Conservation (phyloP, 2,888 invertebrate species). For the Philereme transversata region DNA sequence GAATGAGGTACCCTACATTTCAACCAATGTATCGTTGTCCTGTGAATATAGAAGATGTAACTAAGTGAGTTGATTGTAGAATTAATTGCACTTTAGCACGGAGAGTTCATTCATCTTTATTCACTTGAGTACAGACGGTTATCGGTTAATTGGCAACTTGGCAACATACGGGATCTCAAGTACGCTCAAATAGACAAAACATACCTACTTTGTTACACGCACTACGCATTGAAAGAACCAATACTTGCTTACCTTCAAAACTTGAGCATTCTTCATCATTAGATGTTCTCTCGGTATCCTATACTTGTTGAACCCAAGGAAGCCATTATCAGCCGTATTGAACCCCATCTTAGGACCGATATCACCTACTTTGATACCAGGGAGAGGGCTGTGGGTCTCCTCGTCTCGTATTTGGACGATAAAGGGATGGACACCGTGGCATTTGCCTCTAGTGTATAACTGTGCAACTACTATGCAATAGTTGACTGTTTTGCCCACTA, state of each 20-base stretch:
- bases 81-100: too few species aligned
- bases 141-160: too few species aligned
- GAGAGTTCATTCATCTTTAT: too few species aligned
- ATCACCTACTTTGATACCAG: conserved; percentile 95
- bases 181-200: too few species aligned
- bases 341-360: conserved; percentile 96
- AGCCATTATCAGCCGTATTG: conserved; percentile 95
- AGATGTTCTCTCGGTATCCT: conserved; percentile 93
- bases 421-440: conserved; percentile 94
- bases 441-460: conserved; percentile 90
- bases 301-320: conserved; percentile 91
- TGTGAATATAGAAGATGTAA: too few species aligned
- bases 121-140: too few species aligned
- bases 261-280: conserved; percentile 96
- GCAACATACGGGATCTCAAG: too few species aligned
- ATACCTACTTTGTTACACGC: too few species aligned
- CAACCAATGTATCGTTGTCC: too few species aligned
- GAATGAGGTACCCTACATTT: too few species aligned
- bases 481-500: conserved; percentile 96
- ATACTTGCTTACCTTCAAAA: conserved; percentile 65
- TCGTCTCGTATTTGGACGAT: conserved; percentile 94
- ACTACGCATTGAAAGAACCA: too few species aligned
- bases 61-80: too few species aligned
- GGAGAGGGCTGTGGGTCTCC: conserved; percentile 92
- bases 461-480: conserved; percentile 96